Conservation (phyloP, 2,113 vertebrate genomes). For the Scalopus aquaticus region DNA sequence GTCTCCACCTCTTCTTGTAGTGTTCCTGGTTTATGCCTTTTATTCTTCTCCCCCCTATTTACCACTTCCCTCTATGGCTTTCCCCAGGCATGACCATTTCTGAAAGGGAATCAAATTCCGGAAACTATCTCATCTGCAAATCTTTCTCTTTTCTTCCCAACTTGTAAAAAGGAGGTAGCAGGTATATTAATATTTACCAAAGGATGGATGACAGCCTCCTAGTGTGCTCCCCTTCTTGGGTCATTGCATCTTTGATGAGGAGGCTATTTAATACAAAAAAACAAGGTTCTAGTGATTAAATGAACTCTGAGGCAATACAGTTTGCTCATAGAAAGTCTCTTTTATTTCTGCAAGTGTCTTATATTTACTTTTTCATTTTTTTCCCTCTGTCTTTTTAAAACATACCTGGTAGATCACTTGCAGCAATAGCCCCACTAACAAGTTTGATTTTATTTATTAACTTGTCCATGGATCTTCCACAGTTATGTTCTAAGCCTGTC, state of each 20-base stretch:
- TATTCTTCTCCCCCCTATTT: not conserved
- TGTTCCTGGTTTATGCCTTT: not conserved
- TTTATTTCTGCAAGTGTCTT: too few species aligned
- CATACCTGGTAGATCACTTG: not conserved
- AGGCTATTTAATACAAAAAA: conserved; percentile 29
- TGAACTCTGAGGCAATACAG: not conserved
- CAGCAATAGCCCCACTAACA: not conserved
- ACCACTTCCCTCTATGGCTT: not conserved
- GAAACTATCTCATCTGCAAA: not conserved
- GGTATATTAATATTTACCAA: conserved; percentile 35
- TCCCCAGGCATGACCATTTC: not conserved
- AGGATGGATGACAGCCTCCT: not conserved
- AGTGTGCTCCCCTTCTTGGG: not conserved
- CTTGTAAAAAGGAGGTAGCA: not conserved
- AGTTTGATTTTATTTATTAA: conserved; percentile 43
- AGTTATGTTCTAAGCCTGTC: not conserved
- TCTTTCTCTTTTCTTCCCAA: conserved; percentile 33
- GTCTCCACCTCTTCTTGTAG: not conserved
- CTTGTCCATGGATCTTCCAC: not conserved
- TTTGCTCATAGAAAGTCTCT: conserved; percentile 17
- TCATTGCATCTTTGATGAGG: conserved; percentile 41
- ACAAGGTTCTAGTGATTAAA: conserved; percentile 39
- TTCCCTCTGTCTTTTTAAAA: not conserved
- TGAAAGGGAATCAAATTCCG: conserved; percentile 44
- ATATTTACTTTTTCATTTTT: too few species aligned